Conservation (phyloP, 2,888 invertebrate species). For the Falcaria lacertinaria region DNA sequence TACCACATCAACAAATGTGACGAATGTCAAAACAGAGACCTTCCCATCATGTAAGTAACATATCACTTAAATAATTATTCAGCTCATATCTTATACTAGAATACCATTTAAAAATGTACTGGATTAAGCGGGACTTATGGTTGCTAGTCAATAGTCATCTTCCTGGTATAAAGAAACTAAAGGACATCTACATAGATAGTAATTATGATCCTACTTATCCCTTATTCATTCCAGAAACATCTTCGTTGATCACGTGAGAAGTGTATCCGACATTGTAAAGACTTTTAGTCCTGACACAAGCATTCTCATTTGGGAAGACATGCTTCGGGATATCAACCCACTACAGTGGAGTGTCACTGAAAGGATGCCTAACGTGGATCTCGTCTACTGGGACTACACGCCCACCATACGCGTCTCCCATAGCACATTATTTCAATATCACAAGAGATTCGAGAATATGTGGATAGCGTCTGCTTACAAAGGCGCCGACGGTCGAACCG, state of each 20-base stretch:
- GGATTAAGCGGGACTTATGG: no score
- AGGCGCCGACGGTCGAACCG: slow-evolving; percentile 82
- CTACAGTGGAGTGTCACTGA: slow-evolving; percentile 60
- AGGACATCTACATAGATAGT: no score
- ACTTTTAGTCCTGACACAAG: slow-evolving; percentile 69
- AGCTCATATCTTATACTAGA: no score
- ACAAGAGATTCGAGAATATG: slow-evolving; percentile 79
- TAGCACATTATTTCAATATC: slow-evolving; percentile 38
- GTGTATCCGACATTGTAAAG: slow-evolving; percentile 69
- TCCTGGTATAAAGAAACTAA: no score
- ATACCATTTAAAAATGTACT: background rate
- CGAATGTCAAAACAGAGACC: slow-evolving; percentile 57
- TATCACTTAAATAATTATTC: no score
- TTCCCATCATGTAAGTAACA: slow-evolving; percentile 37
- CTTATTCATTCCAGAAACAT: slow-evolving; percentile 65
- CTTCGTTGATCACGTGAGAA: slow-evolving; percentile 82
- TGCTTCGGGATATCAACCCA: slow-evolving; percentile 81
- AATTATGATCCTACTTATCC: background rate
- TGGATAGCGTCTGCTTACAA: slow-evolving; percentile 94
- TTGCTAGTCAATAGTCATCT: no score
- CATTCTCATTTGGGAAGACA: slow-evolving; percentile 91
- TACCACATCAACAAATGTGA: slow-evolving; percentile 83
- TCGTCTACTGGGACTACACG: slow-evolving; percentile 86
- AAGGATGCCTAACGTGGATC: slow-evolving; percentile 76
- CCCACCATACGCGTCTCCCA: slow-evolving; percentile 39